Percentiles rank a stretch among this genome's conserved stretches.
phyloP scores from a whole-genome alignment of 2,797 vertebrate genomes.

The Lithobates sylvaticus region DNA sequence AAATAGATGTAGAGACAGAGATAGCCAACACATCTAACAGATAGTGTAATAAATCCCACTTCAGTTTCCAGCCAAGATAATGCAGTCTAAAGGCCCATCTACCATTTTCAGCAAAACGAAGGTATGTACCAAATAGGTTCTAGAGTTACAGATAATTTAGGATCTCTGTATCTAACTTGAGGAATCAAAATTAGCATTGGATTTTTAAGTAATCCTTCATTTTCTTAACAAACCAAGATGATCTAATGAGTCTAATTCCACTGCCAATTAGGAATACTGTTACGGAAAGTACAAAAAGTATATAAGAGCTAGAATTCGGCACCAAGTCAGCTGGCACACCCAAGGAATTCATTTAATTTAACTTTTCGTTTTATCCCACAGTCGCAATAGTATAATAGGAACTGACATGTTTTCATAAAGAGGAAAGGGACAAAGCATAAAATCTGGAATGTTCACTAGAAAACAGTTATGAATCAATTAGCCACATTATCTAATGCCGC shows the following conservation, averaged over 20 bases:
- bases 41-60: not conserved
- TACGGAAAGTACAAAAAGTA: conserved; percentile 17
- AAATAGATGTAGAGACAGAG: conserved; percentile 26
- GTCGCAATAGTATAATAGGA: too few relatives aligned
- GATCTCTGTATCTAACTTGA: not conserved
- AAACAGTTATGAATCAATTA: too few relatives aligned
- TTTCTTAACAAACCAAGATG: not conserved
- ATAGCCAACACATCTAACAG: not conserved
- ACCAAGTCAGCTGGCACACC: conserved; percentile 13
- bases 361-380: too few relatives aligned
- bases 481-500: too few relatives aligned
- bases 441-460: too few relatives aligned
- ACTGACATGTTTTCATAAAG: too few relatives aligned
- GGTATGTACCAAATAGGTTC: not conserved
- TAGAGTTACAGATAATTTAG: not conserved
- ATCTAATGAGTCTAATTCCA: not conserved
- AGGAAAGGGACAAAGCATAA: too few relatives aligned
- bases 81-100: not conserved
- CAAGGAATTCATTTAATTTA: not conserved
- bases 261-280: not conserved
- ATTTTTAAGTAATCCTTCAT: not conserved
- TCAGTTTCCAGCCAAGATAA: not conserved
- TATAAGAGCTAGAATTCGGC: conserved; percentile 15
- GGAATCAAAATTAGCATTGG: not conserved
- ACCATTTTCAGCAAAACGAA: not conserved